Evolutionary conservation across 2,113 vertebrate species (phyloP), one percentile per base, ranked within the genome.

Genomic region (Bufo bufo): DNA sequence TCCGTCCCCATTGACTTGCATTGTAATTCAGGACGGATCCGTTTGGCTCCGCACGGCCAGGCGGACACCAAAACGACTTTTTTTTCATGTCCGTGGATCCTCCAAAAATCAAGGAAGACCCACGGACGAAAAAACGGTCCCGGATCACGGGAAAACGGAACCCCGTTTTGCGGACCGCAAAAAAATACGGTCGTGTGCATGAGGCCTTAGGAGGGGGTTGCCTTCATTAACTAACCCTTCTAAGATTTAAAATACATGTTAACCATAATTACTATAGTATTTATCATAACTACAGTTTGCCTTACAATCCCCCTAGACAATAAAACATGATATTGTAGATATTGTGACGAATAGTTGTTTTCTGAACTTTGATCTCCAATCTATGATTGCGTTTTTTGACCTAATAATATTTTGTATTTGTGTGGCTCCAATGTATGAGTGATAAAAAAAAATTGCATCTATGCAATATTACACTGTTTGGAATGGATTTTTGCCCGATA

Each of bases 401-500:
- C 52, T 82, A 45, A 45, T 17, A 80, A 78, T n/a, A 82, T 47
- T 56, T 19, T 63, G 50, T 66, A 12, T 19, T 23, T 83, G 20
- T 69, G 3, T 52, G n/a, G 13, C 49, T 71, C 12, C 47, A 33
- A 5, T 84, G 20, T 50, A 14, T 54, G 14, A 17, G 33, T 9
- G 12, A 81, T 45, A 56, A 11, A 79, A 59, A 79, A 79, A n/a
- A 82, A 82, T 61, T 23, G 59, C 19, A 33, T 84, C 75, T 90
- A n/a, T 94, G 93, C 94, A 93, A 95, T 91, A 84, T 92, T 94
- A 91, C 94, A 94, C 95, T 94, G 95, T 96, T 95, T 94, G 91
- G 92, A 93, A 95, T 96, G 96, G 94, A 94, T 94, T 93, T 93
- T 92, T 91, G 92, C 92, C 93, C 93, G 94, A 92, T 95, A 96